Conservation (phyloP, 2,888 invertebrate species). For the Sisyra terminalis region DNA sequence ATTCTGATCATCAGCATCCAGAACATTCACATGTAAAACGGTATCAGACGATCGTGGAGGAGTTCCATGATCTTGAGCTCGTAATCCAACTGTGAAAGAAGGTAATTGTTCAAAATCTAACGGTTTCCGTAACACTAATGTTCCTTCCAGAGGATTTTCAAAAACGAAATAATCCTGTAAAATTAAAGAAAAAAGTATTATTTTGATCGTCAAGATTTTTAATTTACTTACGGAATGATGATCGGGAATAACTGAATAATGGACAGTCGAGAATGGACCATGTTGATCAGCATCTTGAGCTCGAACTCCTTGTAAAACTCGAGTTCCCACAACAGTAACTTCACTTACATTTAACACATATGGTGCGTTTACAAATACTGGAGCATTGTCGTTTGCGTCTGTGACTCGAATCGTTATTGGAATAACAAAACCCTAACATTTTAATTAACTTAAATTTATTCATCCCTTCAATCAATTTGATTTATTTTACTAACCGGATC, state of each 20-base stretch:
- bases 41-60: slow-evolving; percentile 66
- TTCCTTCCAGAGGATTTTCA: slow-evolving; percentile 71
- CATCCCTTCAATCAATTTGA: neutral
- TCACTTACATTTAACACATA: slow-evolving; percentile 72
- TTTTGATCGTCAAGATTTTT: neutral
- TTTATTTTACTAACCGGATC: slow-evolving; percentile 45
- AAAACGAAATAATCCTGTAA: slow-evolving; percentile 63
- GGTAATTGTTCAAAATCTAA: slow-evolving; percentile 69
- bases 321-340: slow-evolving; percentile 50
- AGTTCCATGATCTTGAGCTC: slow-evolving; percentile 65
- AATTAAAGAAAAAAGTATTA: neutral
- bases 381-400: slow-evolving; percentile 84
- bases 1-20: slow-evolving; percentile 86
- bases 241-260: slow-evolving; percentile 68
- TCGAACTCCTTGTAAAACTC: slow-evolving; percentile 62
- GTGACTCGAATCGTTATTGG: slow-evolving; percentile 74
- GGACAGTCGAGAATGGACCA: slow-evolving; percentile 74
- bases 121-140: slow-evolving; percentile 58
- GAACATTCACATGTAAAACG: slow-evolving; percentile 54
- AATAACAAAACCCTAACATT: slow-evolving; percentile 49
- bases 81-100: slow-evolving; percentile 59
- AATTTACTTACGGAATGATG: slow-evolving; percentile 42
- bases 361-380: slow-evolving; percentile 64
- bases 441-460: neutral
- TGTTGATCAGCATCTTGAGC: slow-evolving; percentile 76